Evolutionary conservation across 2,888 invertebrate species (phyloP), one percentile per base, ranked within the genome.

Genomic region (Drosophila kuntzei): DNA sequence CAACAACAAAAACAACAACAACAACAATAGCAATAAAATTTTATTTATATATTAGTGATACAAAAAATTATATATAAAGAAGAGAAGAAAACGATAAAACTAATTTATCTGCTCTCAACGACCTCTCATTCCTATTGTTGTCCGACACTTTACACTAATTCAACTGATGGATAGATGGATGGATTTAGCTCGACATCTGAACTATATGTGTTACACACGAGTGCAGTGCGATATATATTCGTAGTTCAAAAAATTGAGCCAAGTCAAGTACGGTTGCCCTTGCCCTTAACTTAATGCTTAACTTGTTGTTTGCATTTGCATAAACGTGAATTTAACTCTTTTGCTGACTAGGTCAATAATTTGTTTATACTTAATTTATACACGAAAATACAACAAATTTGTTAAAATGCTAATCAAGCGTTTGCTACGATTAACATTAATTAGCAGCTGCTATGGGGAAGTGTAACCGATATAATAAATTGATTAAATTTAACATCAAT

Each of bases 51-150:
- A 61, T 62, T 55, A 54, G 25, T 39, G 32, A 46, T 55, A 55
- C 43, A 53, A 46, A 51, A 41, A 47, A 57, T 74, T 49, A 16
- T 51, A 29, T 27, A 51, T 20, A 32, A 47, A n/a, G 32, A n/a
- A 34, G 47, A 22, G n/a, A 22, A 32, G 16, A 37, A 54, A 16
- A 25, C 36, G 0, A n/a, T 3, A 34, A 54, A 32, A 62, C 57
- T 71, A 85, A 83, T 79, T 84, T 80, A 55, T 64, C 50, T 47
- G 58, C 47, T 60, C 44, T 41, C 32, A 54, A 62, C 47, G 44
- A 54, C 44, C 62, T 59, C 58, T 53, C 36, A 22, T 63, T 49
- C 34, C 50, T 37, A 59, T 72, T 61, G 50, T 58, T 51, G 46
- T n/a, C 46, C 43, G 58, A 57, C 57, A 71, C 59, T 68, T 68